Conservation (phyloP, 2,888 invertebrate genomes). For the Hylaea fasciaria region DNA sequence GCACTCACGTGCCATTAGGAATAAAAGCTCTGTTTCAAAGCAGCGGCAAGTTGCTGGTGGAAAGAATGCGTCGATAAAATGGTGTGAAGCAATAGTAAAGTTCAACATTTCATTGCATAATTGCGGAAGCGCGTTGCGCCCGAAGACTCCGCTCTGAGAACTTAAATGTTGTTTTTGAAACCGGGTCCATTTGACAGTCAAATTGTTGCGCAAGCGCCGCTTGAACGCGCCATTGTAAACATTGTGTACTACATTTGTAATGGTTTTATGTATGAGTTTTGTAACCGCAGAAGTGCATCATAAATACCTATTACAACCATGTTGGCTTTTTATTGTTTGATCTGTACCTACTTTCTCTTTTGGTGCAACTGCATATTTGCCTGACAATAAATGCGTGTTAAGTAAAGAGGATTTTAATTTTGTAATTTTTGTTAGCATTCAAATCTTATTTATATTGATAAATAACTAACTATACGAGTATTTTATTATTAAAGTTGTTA, state of each 20-base stretch:
- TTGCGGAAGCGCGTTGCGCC: conserved; percentile 63
- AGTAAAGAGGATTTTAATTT: too few relatives aligned
- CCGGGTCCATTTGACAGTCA: conserved; percentile 71
- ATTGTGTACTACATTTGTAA: conserved; percentile 60
- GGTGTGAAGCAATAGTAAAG: conserved; percentile 59
- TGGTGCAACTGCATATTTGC: conserved; percentile 18
- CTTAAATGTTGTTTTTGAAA: conserved; percentile 67
- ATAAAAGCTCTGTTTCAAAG: conserved; percentile 15
- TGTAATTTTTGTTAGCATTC: too few relatives aligned
- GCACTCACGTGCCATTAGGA: background rate
- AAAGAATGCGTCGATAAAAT: conserved; percentile 47
- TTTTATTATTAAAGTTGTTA: too few relatives aligned
- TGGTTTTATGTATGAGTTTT: conserved; percentile 60
- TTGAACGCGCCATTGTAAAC: conserved; percentile 56
- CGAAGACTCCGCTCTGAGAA: conserved; percentile 61
- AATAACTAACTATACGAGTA: too few relatives aligned
- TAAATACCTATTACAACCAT: conserved; percentile 46
- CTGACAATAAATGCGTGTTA: too few relatives aligned
- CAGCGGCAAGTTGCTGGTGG: conserved; percentile 26
- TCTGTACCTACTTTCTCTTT: conserved; percentile 36
- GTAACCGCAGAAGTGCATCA: conserved; percentile 53
- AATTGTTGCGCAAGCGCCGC: conserved; percentile 67
- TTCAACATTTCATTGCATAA: conserved; percentile 73
- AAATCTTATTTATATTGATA: too few relatives aligned
- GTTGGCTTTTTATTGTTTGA: conserved; percentile 37